Evolutionary conservation across 2,888 invertebrate genomes (phyloP), one percentile per base, ranked within the genome.

Genomic region (Trichopria drosophilae): DNA sequence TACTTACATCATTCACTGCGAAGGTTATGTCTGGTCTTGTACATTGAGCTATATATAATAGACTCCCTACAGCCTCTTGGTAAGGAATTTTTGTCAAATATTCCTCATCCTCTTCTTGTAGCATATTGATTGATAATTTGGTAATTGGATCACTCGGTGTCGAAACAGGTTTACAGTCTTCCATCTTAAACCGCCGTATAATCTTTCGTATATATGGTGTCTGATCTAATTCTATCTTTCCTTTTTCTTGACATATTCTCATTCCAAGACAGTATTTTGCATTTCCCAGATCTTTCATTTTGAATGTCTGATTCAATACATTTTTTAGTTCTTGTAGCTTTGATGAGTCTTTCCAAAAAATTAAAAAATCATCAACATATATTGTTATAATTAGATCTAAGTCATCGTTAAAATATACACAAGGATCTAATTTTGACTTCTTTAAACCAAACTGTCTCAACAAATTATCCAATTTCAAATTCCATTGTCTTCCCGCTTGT

Each of bases 341-440:
- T 7, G 16, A 12, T 6, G 7, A 15, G 15, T 53, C 23, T 4
- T 43, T 28, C 3, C 42, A 48, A 13, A 49, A 36, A 5, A 56
- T 34, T 1, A 56, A 28, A 1, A 56, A 42, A 22, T 58, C 58
- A 29, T 58, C 56, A 1, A 56, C 56, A 24, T 51, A 58, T 7
- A 58, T 34, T 3, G 44, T n/a, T 7, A 53, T 31, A 7, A 57
- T 28, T 13, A 37, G 23, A 6, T 13, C 7, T 10, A 7, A 32
- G 12, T 42, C 18, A 29, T 42, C 18, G 28, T 45, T 26, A n/a
- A 4, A 51, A 28, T 51, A 57, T 4, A 53, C n/a, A 34, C 58
- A 55, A 15, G 40, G 51, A 28, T 53, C 57, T 19, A 49, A 31
- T n/a, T 15, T 20, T 2, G 59, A 47, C 28, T 18, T 26, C 7